Percentiles rank a stretch among this genome's conserved stretches.
Evolutionary conservation across 2,113 vertebrate species (phyloP).

Genomic region (Oryzias curvinotus): DNA sequence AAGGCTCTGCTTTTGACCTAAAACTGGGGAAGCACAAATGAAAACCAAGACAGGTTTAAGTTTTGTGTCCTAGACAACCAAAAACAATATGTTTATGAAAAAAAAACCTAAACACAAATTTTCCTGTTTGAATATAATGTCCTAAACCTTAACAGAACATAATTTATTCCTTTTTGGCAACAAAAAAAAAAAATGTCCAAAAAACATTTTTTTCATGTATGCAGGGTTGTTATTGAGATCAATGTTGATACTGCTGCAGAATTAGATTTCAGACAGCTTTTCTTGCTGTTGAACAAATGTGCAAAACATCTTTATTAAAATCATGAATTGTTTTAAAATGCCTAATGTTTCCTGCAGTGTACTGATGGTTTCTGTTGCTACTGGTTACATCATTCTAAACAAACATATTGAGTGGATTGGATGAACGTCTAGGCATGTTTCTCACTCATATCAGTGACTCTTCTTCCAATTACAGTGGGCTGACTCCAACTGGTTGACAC

Average conservation of each 20-base stretch:
- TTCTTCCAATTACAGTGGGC: conserved; percentile 48
- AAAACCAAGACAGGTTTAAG: background rate
- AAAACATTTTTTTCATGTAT: too few species aligned
- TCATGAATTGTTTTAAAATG: conserved; percentile 33
- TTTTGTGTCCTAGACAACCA: background rate
- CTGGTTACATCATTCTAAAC: conserved; percentile 60
- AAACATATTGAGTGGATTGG: conserved; percentile 72
- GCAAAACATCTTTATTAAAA: too few species aligned
- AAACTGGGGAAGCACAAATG: conserved; percentile 9
- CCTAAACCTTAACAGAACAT: too few species aligned
- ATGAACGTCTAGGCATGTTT: conserved; percentile 63
- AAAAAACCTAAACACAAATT: too few species aligned
- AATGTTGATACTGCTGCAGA: too few species aligned
- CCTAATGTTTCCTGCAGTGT: conserved; percentile 33
- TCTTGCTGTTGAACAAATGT: too few species aligned
- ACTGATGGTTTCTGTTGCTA: conserved; percentile 59
- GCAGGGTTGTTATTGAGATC: too few species aligned
- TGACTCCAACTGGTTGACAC: conserved; percentile 44
- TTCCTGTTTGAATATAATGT: too few species aligned
- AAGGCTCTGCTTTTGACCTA: conserved; percentile 50
- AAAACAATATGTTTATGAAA: too few species aligned
- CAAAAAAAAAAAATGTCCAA: too few species aligned
- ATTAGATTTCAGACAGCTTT: too few species aligned
- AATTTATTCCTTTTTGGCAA: too few species aligned
- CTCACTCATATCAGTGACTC: conserved; percentile 61